Evolutionary conservation across 2,888 invertebrate genomes (phyloP), one percentile per base, ranked within the genome.

Genomic region (Noctua fimbriata): DNA sequence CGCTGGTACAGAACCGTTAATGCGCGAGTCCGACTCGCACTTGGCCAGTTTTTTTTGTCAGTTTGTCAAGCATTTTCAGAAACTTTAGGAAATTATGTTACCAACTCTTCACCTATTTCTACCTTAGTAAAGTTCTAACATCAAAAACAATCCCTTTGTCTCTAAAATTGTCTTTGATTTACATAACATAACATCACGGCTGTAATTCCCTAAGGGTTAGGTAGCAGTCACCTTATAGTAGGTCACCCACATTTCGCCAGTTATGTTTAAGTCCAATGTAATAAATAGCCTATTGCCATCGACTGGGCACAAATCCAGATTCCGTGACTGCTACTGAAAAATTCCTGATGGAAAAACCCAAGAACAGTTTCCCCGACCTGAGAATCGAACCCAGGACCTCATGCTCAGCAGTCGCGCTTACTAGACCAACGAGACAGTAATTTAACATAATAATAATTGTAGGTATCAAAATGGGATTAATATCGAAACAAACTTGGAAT

Each of bases 401-500:
- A 44, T 14, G 44, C 44, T 44, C 44, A 44, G 44, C 44, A 44
- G 44, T 12, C 44, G 2, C 44, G 44, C 12, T 44, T 44, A 44
- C 44, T 44, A 44, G 44, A 44, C 44, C 44, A 44, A 44, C 10
- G 1, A 44, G 10, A 1, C 9, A 44, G 10, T 44, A 44, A 65
- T 44, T 77, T 28, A 65, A 16, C 47, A 66, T 9, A 55, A 67
- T 78, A 36, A 14, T 73, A 10, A 49, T 16, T 41, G 41, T 24
- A 28, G 41, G 28, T 52, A 24, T 69, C 60, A 47, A 72, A 67
- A 36, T 41, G 16, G 24, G 60, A 58, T 49, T n/a, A 28, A 63
- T 63, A 81, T 76, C n/a, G 9, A 70, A 70, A 67, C 70, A 55
- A 83, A 84, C 32, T 75, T 84, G 24, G 10, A 70, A 65, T 63